Percentiles rank a stretch among this genome's conserved stretches.
These are phyloP conservation scores for Musca vetustissima DNA, from an alignment of 1,140 invertebrate genomes.

Conservation along the genomic window DNA sequence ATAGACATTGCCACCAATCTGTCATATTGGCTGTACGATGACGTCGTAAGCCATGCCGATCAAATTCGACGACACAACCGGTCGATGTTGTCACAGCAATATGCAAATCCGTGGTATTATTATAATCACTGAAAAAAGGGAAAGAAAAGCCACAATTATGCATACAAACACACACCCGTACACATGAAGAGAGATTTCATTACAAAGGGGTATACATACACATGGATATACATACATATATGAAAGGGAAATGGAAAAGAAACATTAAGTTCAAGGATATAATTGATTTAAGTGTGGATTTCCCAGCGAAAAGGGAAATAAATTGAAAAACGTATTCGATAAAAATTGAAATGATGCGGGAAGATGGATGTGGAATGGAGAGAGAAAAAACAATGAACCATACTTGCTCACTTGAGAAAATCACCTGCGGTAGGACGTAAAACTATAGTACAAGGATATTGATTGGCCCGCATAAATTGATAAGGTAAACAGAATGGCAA, in stretches of 20 bases:
- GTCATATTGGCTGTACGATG: conserved; percentile 56
- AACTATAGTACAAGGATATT: conserved; percentile 72
- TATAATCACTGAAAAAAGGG: conserved; percentile 70
- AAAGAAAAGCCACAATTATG: not conserved
- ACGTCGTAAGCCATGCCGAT: conserved; percentile 66
- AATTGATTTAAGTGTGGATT: not conserved
- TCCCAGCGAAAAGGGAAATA: not conserved
- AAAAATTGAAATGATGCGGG: not conserved
- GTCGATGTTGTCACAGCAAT: conserved; percentile 78
- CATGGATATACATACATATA: no score
- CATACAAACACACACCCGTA: no score
- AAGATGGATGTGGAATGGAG: not conserved
- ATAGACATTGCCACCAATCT: conserved; percentile 66
- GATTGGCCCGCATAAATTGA: conserved; percentile 73
- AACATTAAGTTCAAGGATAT: not conserved
- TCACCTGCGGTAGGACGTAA: conserved; percentile 79
- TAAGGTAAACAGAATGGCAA: conserved; percentile 78
- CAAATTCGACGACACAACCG: conserved; percentile 76
- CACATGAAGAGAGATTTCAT: conserved; percentile 4
- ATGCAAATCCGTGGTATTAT: conserved; percentile 77
- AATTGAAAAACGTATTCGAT: not conserved
- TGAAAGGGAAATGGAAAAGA: not conserved
- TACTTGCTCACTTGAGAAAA: conserved; percentile 73
- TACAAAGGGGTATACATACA: no score
- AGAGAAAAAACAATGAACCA: not conserved